Evolutionary conservation across 2,113 vertebrate species (phyloP).

Genomic region (Machaerirhynchus nigripectus): DNA sequence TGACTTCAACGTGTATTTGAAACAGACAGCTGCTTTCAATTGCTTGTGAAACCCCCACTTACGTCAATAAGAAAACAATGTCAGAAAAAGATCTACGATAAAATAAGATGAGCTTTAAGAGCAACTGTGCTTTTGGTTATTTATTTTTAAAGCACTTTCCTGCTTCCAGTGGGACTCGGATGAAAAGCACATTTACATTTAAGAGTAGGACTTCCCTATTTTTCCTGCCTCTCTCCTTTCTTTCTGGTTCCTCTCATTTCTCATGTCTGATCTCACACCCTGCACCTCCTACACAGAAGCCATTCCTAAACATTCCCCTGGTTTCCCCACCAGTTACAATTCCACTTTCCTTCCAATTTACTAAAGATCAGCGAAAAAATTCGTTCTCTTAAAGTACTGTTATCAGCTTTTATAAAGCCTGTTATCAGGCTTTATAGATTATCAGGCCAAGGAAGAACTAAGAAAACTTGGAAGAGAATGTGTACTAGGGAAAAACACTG

Average conservation of each 20-base stretch:
- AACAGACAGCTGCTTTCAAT: slow-evolving; percentile 16
- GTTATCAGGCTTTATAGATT: background rate
- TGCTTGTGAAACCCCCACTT: background rate
- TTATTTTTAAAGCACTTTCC: background rate
- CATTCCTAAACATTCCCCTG: background rate
- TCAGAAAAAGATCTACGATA: background rate
- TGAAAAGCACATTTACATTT: background rate
- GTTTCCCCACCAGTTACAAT: background rate
- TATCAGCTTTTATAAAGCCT: background rate
- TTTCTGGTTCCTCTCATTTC: background rate
- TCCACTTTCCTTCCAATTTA: background rate
- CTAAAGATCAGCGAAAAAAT: background rate
- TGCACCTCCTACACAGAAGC: background rate
- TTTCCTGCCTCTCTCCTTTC: background rate
- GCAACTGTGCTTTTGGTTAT: background rate
- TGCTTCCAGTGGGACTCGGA: background rate
- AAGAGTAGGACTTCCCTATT: background rate
- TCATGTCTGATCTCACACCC: background rate
- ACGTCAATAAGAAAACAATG: slow-evolving; percentile 4
- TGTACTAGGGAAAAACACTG: background rate
- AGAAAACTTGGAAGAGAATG: background rate
- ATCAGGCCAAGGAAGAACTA: background rate
- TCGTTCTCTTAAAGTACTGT: background rate
- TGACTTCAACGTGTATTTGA: background rate
- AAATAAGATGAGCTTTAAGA: background rate